Conservation (phyloP, 1,140 invertebrate species). For the Pseudomyrmex dendroicus region DNA sequence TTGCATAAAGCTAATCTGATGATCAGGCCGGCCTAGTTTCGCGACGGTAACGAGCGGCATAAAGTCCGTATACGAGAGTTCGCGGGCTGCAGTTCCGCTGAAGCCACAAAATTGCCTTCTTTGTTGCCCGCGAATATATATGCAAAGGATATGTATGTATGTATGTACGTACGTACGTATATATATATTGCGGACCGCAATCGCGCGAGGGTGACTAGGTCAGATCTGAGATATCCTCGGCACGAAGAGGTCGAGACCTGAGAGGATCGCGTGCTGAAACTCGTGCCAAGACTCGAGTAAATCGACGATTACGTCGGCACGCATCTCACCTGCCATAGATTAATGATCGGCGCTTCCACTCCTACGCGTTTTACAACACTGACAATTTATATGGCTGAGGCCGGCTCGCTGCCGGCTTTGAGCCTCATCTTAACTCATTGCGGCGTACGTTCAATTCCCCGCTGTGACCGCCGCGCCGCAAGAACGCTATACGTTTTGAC, state of each 20-base stretch:
- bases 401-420: constrained; percentile 35
- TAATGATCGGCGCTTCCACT: constrained; percentile 67
- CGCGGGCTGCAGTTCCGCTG: constrained; percentile 60
- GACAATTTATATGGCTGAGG: constrained; percentile 60
- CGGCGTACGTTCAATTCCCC: constrained; percentile 33
- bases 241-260: constrained; percentile 29
- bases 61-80: constrained; percentile 57
- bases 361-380: constrained; percentile 66
- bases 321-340: constrained; percentile 67
- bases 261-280: constrained; percentile 68
- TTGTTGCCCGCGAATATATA: constrained; percentile 38
- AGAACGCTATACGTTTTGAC: constrained; percentile 35
- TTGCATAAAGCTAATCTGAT: constrained; percentile 62
- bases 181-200: constrained; percentile 20
- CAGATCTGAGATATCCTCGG: constrained; percentile 71
- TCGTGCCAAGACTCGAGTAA: constrained; percentile 57
- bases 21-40: constrained; percentile 64
- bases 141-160: constrained; percentile 6
- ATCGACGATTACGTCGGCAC: constrained; percentile 63
- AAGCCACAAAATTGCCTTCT: constrained; percentile 66
- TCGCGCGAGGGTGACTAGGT: constrained; percentile 69
- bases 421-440: constrained; percentile 31
- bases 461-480: constrained; percentile 28
- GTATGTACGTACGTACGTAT: neutral
- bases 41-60: constrained; percentile 61